These are phyloP conservation scores for Andrena hattorfiana DNA, from an alignment of 2,888 invertebrate species.

Conservation along the genomic window DNA sequence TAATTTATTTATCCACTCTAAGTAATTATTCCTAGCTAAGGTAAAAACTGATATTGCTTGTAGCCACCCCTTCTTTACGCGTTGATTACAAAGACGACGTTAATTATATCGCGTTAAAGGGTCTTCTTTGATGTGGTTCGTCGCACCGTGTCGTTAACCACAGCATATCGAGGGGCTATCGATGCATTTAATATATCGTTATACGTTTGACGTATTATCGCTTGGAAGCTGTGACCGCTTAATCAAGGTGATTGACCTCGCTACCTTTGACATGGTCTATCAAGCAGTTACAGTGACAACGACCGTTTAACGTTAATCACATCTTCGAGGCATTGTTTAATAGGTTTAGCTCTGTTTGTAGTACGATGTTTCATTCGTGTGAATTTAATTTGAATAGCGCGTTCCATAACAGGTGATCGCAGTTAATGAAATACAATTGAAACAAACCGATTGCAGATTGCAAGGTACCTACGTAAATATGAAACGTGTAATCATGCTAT, in stretches of 20 bases:
- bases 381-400: too few relatives aligned
- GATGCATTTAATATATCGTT: slow-evolving; percentile 52
- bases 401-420: too few relatives aligned
- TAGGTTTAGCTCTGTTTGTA: background rate
- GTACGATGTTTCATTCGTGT: too few relatives aligned
- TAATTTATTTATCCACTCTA: background rate
- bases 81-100: slow-evolving; percentile 41
- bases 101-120: slow-evolving; percentile 61
- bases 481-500: too few relatives aligned
- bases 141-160: slow-evolving; percentile 45
- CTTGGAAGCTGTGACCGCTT: slow-evolving; percentile 55
- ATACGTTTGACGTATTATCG: slow-evolving; percentile 56
- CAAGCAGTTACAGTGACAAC: slow-evolving; percentile 27
- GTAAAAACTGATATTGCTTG: slow-evolving; percentile 14
- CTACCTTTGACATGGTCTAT: slow-evolving; percentile 56
- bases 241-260: slow-evolving; percentile 61
- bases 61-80: slow-evolving; percentile 2
- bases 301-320: slow-evolving; percentile 36
- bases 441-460: too few relatives aligned
- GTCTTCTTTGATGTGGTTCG: slow-evolving; percentile 59
- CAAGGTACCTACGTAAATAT: too few relatives aligned
- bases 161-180: slow-evolving; percentile 30
- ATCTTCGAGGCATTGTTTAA: background rate
- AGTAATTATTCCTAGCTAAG: background rate
- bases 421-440: too few relatives aligned